Evolutionary conservation across 2,888 invertebrate genomes (phyloP).

Genomic region (Nomada lathburiana): DNA sequence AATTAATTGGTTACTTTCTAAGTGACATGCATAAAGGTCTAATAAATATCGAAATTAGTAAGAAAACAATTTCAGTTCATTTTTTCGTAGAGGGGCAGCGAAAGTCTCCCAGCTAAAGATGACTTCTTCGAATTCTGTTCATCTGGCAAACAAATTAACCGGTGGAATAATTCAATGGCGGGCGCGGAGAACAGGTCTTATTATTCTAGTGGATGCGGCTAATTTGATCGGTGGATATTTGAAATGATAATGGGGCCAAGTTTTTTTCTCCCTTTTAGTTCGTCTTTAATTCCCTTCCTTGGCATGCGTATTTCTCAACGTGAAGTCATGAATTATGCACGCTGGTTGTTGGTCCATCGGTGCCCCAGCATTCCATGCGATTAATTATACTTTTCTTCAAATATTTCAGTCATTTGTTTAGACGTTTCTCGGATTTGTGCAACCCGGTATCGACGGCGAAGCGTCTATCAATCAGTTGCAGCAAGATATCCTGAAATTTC

Average conservation of each 20-base stretch:
- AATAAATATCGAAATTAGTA: neutral
- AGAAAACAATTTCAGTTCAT: neutral
- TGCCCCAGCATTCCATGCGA: neutral
- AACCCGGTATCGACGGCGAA: neutral
- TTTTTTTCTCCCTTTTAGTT: constrained; percentile 68
- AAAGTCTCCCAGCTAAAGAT: constrained; percentile 11
- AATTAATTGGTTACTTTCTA: too few relatives aligned
- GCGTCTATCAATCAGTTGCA: neutral
- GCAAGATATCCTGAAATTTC: constrained; percentile 32
- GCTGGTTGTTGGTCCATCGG: neutral
- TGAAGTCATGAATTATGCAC: constrained; percentile 30
- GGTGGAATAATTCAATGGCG: constrained; percentile 68
- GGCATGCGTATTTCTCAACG: constrained; percentile 21
- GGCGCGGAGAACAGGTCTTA: constrained; percentile 73
- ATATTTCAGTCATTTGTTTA: neutral
- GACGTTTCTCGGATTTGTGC: neutral
- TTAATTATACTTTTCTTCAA: neutral
- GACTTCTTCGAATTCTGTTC: constrained; percentile 26
- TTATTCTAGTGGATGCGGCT: constrained; percentile 68
- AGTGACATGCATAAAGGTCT: too few relatives aligned
- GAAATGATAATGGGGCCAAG: constrained; percentile 73
- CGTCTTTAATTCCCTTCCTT: constrained; percentile 55
- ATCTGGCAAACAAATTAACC: constrained; percentile 60
- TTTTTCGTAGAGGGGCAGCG: neutral
- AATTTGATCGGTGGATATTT: constrained; percentile 75